Percentiles rank a stretch among this genome's conserved stretches.
Evolutionary conservation across 2,888 invertebrate species (phyloP).

Genomic region (Nemapogon koenigi): DNA sequence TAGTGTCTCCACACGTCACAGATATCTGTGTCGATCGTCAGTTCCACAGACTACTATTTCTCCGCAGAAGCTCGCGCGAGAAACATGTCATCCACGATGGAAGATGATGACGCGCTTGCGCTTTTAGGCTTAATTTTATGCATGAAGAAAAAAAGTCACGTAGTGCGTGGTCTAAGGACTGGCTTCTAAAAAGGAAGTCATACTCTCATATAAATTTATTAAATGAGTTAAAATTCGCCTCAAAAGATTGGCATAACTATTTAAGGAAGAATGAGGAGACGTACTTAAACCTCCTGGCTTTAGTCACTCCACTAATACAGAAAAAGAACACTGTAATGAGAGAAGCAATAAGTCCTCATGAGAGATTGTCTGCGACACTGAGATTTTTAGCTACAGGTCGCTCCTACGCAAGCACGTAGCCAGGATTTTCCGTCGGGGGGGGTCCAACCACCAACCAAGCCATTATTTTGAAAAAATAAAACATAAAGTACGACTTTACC

Average conservation of each 20-base stretch:
- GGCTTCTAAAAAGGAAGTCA: not conserved
- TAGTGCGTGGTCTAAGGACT: not conserved
- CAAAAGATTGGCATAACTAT: slow-evolving; percentile 9
- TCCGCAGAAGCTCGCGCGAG: not conserved
- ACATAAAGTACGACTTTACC: too few species aligned
- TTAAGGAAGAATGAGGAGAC: slow-evolving; percentile 8
- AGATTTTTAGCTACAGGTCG: slow-evolving; percentile 22
- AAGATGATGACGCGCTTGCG: not conserved
- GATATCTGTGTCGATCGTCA: too few species aligned
- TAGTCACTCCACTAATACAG: slow-evolving; percentile 16
- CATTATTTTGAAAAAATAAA: too few species aligned
- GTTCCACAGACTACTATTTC: too few species aligned
- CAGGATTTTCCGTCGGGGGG: too few species aligned
- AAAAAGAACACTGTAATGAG: slow-evolving; percentile 21
- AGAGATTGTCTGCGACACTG: slow-evolving; percentile 20
- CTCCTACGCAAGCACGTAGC: too few species aligned
- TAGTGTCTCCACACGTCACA: too few species aligned
- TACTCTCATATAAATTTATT: not conserved
- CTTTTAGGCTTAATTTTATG: not conserved
- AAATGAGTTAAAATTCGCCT: slow-evolving; percentile 15
- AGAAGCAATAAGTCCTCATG: slow-evolving; percentile 19
- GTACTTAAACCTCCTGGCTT: slow-evolving; percentile 14
- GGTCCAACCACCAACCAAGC: too few species aligned
- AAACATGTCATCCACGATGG: not conserved
- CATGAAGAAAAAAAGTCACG: not conserved